phyloP scores from a whole-genome alignment of 2,113 vertebrate genomes.

The Urocitellus parryii region DNA sequence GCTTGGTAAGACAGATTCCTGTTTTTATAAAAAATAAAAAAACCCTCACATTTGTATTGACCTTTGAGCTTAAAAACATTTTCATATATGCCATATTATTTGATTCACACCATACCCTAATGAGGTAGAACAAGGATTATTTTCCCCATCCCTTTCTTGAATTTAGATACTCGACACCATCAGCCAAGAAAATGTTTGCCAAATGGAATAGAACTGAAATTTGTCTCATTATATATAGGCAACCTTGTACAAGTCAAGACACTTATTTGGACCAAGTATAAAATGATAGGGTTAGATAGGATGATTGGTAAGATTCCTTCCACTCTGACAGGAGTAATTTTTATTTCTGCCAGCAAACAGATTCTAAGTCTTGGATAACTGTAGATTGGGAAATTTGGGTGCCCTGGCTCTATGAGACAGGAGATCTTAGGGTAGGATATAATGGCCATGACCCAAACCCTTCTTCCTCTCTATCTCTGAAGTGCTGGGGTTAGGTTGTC shows the following conservation, averaged over 20 bases:
- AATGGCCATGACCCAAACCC: constrained; percentile 6
- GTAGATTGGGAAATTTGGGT: background rate
- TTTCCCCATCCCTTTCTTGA: constrained; percentile 39
- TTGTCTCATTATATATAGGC: background rate
- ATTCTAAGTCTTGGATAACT: constrained; percentile 50
- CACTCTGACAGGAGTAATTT: constrained; percentile 30
- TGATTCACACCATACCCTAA: constrained; percentile 52
- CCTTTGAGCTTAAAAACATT: constrained; percentile 54
- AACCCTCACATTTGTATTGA: constrained; percentile 33
- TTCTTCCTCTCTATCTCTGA: background rate
- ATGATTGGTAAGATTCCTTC: constrained; percentile 8
- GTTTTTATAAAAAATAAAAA: constrained; percentile 56
- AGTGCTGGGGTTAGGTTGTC: background rate
- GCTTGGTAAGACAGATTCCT: constrained; percentile 53
- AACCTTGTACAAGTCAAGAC: background rate
- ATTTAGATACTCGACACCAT: constrained; percentile 44
- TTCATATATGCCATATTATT: constrained; percentile 46
- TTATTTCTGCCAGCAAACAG: constrained; percentile 5
- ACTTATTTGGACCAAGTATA: background rate
- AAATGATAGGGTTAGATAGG: background rate
- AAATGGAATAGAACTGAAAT: constrained; percentile 54
- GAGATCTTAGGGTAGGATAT: background rate
- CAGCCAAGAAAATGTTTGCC: constrained; percentile 48
- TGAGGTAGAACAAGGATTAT: constrained; percentile 55
- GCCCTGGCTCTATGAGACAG: background rate